Evolutionary conservation across 1,140 invertebrate species (phyloP), one percentile per base, ranked within the genome.

Genomic region (Psilanteris sp.): DNA sequence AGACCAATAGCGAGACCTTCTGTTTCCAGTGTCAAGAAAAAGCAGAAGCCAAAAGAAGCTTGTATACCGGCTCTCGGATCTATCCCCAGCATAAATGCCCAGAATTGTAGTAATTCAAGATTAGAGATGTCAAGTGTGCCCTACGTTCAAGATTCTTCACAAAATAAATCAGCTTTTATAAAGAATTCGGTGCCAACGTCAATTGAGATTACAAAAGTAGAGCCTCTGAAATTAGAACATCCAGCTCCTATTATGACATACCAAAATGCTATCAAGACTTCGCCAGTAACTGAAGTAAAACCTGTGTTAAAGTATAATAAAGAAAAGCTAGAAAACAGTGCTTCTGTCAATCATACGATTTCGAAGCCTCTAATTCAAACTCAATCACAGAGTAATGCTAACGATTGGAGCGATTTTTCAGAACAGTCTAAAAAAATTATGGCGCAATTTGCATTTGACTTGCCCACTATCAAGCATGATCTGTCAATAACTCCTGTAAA

Each of bases 401-500:
- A 54, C 13, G 39, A 71, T 8, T 72, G 68, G 68, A 1, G 2
- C 4, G 66, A 71, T 0, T 61, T 27, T 14, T 43, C 70, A n/a
- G 73, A 68, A 4, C 74, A 66, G 7, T 61, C 74, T 9, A 77
- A 77, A n/a, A 77, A 77, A 5, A 61, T 77, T 1, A 67, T 77
- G 66, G 52, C 54, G 7, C 74, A 67, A 18, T 57, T 77, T 8
- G 22, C 39, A 0, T 72, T 77, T 10, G 74, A 77, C 7, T 4
- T 77, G n/a, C 59, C 66, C 1, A 20, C 31, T 1, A 72, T 77
- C 5, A 77, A 77, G 8, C 46, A 77, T 37, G 85, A 85, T 11
- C 52, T 88, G 2, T 87, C 85, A 7, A 88, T 88, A 37, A 88
- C 86, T 0, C 86, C 84, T 0, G 85, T 88, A 3, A 87, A 83